Evolutionary conservation across 2,113 vertebrate species (phyloP).

Genomic region (Taxidea taxus): DNA sequence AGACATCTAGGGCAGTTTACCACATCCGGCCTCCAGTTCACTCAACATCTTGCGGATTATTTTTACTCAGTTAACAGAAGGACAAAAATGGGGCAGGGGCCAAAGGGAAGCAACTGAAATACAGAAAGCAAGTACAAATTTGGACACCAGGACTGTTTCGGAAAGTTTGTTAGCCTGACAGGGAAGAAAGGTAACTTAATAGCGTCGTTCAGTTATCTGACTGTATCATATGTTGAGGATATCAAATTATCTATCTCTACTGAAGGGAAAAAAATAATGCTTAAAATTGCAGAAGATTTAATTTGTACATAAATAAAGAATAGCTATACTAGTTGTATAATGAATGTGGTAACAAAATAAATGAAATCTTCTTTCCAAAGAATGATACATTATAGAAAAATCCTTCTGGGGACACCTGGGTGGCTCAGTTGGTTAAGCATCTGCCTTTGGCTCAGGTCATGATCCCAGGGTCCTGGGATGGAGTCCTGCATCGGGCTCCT

Average conservation of each 20-base stretch:
- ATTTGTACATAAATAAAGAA: neutral
- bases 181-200: neutral
- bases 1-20: neutral
- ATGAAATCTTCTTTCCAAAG: neutral
- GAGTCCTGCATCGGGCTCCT: too few relatives aligned
- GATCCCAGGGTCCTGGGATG: too few relatives aligned
- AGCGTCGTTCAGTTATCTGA: neutral
- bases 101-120: conserved; percentile 20
- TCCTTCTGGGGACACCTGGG: too few relatives aligned
- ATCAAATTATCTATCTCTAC: neutral
- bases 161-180: neutral
- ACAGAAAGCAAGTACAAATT: neutral
- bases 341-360: neutral
- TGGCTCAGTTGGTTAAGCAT: too few relatives aligned
- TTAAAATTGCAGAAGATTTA: neutral
- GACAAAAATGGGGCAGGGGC: neutral
- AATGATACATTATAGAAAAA: neutral
- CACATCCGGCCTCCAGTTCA: neutral
- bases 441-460: too few relatives aligned
- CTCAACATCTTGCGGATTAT: neutral
- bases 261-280: neutral
- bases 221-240: neutral
- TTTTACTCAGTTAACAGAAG: conserved; percentile 37
- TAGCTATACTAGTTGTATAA: neutral
- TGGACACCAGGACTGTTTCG: neutral